These are phyloP conservation scores for Lacanobia wlatinum DNA, from an alignment of 2,888 invertebrate genomes.

Conservation along the genomic window DNA sequence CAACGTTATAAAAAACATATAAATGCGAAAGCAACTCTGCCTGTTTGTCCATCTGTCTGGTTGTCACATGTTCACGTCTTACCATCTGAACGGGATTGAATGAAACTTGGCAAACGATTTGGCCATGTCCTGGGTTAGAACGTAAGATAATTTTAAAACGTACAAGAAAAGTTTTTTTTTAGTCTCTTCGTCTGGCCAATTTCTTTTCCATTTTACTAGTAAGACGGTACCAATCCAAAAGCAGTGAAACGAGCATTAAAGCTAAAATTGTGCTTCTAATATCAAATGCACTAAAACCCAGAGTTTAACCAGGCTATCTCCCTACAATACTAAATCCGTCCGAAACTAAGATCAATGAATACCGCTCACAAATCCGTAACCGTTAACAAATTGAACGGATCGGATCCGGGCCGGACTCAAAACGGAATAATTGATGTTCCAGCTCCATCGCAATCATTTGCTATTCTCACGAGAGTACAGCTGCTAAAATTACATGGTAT, in stretches of 20 bases:
- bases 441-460: conserved; percentile 26
- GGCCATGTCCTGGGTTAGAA: no score
- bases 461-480: conserved; percentile 9
- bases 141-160: no score
- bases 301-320: neutral
- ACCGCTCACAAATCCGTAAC: conserved; percentile 26
- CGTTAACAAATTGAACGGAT: conserved; percentile 50
- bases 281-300: neutral
- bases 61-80: no score
- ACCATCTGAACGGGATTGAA: no score
- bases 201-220: no score
- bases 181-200: no score
- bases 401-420: conserved; percentile 15
- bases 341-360: conserved; percentile 39
- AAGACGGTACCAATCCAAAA: neutral
- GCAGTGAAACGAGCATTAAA: neutral
- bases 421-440: conserved; percentile 49
- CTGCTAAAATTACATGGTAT: neutral
- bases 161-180: no score
- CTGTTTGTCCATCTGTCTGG: no score
- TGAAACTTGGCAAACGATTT: no score
- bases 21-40: no score
- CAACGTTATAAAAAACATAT: no score
- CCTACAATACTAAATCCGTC: conserved; percentile 19
- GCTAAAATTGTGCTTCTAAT: neutral